These are phyloP conservation scores for Okamejei kenojei DNA, from an alignment of 2,797 vertebrate species.

Conservation along the genomic window DNA sequence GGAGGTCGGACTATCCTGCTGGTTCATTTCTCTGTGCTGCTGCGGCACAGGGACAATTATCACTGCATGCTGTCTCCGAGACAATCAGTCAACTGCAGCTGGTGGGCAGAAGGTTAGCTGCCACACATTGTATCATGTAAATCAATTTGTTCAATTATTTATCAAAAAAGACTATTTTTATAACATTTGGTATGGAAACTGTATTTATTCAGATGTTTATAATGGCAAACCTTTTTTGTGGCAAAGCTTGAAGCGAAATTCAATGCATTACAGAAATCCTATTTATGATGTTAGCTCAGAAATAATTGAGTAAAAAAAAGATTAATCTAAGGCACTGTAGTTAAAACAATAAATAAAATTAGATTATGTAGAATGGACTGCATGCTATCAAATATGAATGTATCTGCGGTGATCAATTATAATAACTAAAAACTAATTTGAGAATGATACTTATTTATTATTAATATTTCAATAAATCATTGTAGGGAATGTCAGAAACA, in stretches of 20 bases:
- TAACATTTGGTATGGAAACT: conserved; percentile 66
- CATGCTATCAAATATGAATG: conserved; percentile 62
- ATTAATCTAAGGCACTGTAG: conserved; percentile 19
- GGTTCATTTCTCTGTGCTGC: conserved; percentile 56
- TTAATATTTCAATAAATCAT: conserved; percentile 28
- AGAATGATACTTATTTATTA: conserved; percentile 34
- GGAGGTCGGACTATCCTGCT: conserved; percentile 55
- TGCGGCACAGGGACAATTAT: conserved; percentile 60
- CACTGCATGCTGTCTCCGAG: conserved; percentile 66
- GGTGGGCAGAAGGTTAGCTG: conserved; percentile 61
- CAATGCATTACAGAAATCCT: conserved; percentile 53
- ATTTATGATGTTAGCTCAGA: conserved; percentile 53
- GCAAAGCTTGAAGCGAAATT: conserved; percentile 61
- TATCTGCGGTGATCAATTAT: conserved; percentile 51
- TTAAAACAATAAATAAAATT: conserved; percentile 16
- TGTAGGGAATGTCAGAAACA: conserved; percentile 22
- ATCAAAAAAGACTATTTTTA: conserved; percentile 68
- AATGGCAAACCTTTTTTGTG: conserved; percentile 61
- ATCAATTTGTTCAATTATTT: conserved; percentile 62
- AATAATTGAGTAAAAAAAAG: neutral
- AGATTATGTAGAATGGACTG: conserved; percentile 44
- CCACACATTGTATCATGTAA: conserved; percentile 69
- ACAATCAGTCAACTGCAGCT: conserved; percentile 68
- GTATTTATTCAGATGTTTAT: conserved; percentile 67
- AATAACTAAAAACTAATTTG: conserved; percentile 48